These are phyloP conservation scores for Dasyornis broadbenti DNA, from an alignment of 2,113 vertebrate genomes.

Conservation along the genomic window DNA sequence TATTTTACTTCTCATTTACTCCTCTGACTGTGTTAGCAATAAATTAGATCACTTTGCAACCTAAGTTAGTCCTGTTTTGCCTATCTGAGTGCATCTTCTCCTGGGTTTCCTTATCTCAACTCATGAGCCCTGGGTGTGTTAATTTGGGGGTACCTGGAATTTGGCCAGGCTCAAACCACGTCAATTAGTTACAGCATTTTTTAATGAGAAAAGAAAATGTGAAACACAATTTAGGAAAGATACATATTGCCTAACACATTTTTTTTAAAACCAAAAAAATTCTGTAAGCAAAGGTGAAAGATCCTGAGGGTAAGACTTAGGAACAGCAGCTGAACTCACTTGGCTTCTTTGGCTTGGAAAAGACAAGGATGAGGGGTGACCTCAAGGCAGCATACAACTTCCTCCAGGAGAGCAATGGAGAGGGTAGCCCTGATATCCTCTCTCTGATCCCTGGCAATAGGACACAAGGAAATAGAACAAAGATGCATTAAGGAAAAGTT, in stretches of 20 bases:
- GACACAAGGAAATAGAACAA: not conserved
- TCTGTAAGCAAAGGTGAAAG: not conserved
- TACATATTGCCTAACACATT: not conserved
- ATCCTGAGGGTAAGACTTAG: not conserved
- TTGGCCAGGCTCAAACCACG: too few species aligned
- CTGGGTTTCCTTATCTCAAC: too few species aligned
- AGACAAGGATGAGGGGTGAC: not conserved
- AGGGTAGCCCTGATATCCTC: not conserved
- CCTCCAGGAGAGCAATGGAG: not conserved
- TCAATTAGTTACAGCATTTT: not conserved
- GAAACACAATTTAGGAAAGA: not conserved
- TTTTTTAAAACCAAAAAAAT: not conserved
- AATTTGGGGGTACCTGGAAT: too few species aligned
- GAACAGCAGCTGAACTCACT: not conserved
- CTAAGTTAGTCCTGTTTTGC: too few species aligned
- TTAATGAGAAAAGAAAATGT: not conserved
- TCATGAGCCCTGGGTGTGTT: too few species aligned
- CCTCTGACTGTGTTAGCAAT: too few species aligned
- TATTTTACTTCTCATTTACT: too few species aligned
- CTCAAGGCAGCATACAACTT: not conserved
- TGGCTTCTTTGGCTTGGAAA: not conserved
- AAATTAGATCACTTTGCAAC: too few species aligned
- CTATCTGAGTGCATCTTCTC: too few species aligned
- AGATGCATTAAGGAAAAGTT: not conserved
- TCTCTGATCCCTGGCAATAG: fast-evolving